Percentiles rank a stretch among this genome's conserved stretches.
Evolutionary conservation across 2,113 vertebrate genomes (phyloP).

Genomic region (Mohoua ochrocephala): DNA sequence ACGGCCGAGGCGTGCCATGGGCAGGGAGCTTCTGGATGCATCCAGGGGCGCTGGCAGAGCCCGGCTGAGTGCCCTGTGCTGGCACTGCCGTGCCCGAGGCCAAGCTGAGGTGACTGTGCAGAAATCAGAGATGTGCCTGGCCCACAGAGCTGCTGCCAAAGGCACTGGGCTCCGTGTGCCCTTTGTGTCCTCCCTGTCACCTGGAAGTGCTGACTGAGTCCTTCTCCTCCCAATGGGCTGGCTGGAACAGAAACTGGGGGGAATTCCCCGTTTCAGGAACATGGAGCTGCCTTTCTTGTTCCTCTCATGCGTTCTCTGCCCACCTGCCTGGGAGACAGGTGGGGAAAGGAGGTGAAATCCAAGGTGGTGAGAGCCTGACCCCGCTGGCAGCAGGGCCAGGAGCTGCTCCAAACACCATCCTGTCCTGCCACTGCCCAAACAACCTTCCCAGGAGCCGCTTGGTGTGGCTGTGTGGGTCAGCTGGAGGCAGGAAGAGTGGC

Average conservation of each 20-base stretch:
- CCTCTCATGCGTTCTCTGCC: too few species aligned
- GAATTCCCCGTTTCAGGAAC: accelerated
- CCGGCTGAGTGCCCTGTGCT: accelerated
- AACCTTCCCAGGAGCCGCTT: accelerated
- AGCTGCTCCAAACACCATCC: neutral
- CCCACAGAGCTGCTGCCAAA: neutral
- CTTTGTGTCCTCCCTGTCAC: neutral
- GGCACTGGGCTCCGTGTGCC: neutral
- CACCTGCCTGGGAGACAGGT: neutral
- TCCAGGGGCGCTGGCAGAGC: neutral
- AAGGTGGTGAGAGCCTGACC: neutral
- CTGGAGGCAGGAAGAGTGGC: neutral
- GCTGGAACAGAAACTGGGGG: accelerated
- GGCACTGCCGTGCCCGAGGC: neutral
- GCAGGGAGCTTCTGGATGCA: neutral
- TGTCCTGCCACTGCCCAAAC: neutral
- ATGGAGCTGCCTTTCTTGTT: neutral
- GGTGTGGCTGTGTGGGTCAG: accelerated
- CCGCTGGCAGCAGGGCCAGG: accelerated
- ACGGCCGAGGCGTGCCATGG: accelerated
- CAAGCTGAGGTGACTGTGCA: neutral
- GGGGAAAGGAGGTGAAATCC: neutral
- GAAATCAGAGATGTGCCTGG: neutral
- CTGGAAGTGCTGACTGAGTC: neutral
- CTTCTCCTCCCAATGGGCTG: neutral